Evolutionary conservation across 2,888 invertebrate species (phyloP), one percentile per base, ranked within the genome.

Genomic region (Acrobeloides nanus): DNA sequence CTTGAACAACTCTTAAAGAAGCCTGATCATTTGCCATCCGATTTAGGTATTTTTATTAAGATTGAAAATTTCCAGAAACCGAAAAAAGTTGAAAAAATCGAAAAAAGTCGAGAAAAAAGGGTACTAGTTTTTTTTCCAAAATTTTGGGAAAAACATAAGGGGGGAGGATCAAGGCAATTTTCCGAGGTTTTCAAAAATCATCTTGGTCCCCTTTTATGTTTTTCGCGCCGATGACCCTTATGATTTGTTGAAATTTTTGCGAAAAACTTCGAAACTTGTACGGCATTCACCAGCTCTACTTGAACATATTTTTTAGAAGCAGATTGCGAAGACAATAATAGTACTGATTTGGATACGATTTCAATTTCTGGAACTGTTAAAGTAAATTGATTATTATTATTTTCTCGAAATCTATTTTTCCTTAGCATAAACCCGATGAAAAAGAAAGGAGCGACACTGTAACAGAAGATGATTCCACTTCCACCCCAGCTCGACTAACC

Each of bases 291-390:
- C n/a, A n/a, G n/a, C n/a, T n/a, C n/a, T n/a, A n/a, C n/a, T n/a
- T 10, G 10, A 17, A 26, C 10, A 12, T 10, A 10, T 10, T 7
- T 4, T 47, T 1, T 47, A 24, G 56, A 55, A 40, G 56, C 56
- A n/a, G 56, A 55, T 23, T 60, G 59, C 23, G 56, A 59, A 25
- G 56, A 55, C 35, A 55, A 55, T 45, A 55, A 55, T 31, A 45
- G 45, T 33, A 55, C 56, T 17, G 56, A 55, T 26, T 42, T 55
- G 5, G 56, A 55, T 32, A 45, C 59, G 10, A 40, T 59, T 23
- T 59, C 58, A 1, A 29, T 55, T 17, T 46, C 53, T 0, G 58
- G 53, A 4, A 53, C 57, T 25, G 34, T 58, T n/a, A 58, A 58
- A 26, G 49, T 50, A 45, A 48, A 47, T 46, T 38, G 44, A 10